A percentile compares a stretch with the other conserved stretches of the same genome.
phyloP scores from a whole-genome alignment of 2,113 vertebrate genomes.

The Ophiodon elongatus region DNA sequence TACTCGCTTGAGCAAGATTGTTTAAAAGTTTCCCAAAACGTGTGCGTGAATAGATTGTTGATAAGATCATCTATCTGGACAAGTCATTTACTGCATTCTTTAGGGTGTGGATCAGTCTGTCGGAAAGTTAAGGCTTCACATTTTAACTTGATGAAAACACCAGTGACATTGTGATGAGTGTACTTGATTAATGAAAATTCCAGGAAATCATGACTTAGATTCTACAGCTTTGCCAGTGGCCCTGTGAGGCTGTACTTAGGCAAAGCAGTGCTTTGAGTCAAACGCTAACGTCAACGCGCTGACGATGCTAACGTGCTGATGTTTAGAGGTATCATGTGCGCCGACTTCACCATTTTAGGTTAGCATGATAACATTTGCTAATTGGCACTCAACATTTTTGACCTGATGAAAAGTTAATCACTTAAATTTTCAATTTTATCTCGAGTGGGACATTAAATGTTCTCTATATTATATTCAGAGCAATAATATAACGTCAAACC shows the following conservation, averaged over 20 bases:
- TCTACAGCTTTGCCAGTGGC: neutral
- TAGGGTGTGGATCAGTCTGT: neutral
- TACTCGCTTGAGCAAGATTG: conserved; percentile 8
- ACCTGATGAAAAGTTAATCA: neutral
- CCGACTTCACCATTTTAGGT: neutral
- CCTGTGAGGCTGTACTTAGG: neutral
- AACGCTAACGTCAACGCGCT: neutral
- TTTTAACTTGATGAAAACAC: neutral
- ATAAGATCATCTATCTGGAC: neutral
- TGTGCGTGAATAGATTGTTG: conserved; percentile 10
- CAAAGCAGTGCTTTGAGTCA: neutral
- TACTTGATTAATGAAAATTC: neutral
- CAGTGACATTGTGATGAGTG: neutral
- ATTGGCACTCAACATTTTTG: neutral
- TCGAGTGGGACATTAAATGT: neutral
- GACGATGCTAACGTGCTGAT: neutral
- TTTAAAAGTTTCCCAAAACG: conserved; percentile 4
- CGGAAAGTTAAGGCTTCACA: too few relatives aligned
- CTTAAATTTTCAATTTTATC: neutral
- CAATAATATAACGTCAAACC: too few relatives aligned
- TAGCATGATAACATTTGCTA: neutral
- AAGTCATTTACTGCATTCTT: neutral
- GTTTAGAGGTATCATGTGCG: neutral
- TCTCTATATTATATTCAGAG: too few relatives aligned
- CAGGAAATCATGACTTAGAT: neutral